These are phyloP conservation scores for Phodopus roborovskii DNA, from an alignment of 2,113 vertebrate genomes.

Conservation along the genomic window DNA sequence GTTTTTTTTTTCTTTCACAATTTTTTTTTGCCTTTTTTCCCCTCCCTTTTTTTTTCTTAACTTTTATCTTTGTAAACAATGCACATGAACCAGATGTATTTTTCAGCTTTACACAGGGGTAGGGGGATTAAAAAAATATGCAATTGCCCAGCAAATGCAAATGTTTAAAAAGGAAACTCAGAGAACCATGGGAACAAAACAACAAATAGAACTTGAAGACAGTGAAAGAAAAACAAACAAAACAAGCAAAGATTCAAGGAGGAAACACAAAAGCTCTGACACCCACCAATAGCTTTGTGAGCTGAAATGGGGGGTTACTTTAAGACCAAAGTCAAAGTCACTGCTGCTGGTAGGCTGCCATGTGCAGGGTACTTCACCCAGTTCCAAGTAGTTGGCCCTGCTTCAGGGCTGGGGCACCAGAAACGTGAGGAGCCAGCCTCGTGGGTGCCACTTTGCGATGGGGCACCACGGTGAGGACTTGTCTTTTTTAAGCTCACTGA, in stretches of 20 bases:
- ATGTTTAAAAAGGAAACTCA: slow-evolving; percentile 75
- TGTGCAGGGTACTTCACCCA: neutral
- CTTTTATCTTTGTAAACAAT: slow-evolving; percentile 90
- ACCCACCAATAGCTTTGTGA: neutral
- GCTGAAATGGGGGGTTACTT: slow-evolving; percentile 4
- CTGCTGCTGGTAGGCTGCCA: slow-evolving; percentile 79
- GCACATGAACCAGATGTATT: slow-evolving; percentile 85
- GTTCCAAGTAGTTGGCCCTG: neutral
- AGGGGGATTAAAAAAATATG: slow-evolving; percentile 81
- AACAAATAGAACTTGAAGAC: slow-evolving; percentile 65
- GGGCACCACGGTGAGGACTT: neutral
- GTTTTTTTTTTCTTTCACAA: slow-evolving; percentile 83
- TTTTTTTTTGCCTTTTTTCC: slow-evolving; percentile 81
- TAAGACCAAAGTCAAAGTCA: slow-evolving; percentile 41
- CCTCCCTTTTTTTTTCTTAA: slow-evolving; percentile 79
- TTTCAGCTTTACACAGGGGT: slow-evolving; percentile 81
- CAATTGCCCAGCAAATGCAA: slow-evolving; percentile 92
- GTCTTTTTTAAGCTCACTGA: neutral
- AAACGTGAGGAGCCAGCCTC: slow-evolving; percentile 63
- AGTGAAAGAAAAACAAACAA: slow-evolving; percentile 27
- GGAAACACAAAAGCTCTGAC: slow-evolving; percentile 59
- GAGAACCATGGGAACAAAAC: slow-evolving; percentile 55
- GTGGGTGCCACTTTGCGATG: neutral
- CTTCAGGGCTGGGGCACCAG: neutral
- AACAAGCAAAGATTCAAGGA: slow-evolving; percentile 47